Evolutionary conservation across 2,113 vertebrate species (phyloP), one percentile per base, ranked within the genome.

Genomic region (Murina feae): DNA sequence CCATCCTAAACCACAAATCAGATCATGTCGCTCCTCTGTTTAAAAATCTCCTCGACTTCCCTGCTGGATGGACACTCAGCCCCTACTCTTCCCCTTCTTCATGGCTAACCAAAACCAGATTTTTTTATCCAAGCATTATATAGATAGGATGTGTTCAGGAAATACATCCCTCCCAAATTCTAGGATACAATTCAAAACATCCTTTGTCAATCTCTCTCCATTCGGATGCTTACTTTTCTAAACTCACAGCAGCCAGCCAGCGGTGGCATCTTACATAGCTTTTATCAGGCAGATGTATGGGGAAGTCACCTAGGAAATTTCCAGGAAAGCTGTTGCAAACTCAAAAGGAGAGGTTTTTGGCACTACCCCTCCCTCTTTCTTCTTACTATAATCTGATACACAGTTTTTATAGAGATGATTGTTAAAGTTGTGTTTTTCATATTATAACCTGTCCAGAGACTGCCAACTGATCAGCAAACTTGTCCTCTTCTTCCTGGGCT

Each of bases 1-100:
- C 4, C 37, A 89, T 65, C 60, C 35, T 66, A 91, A 96, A 71
- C 51, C 39, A 89, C 69, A 95, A 93, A 93, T 93, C 75, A 89
- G 42, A 55, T 90, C 53, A 92, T 49, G 42, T 90, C 82, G 69
- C 18, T 85, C 14, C 4, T 35, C 84, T 86, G 44, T 39, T 92
- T 74, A 95, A 95, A 86, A 75, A 86, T 47, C 21, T 71, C 37
- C 80, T 92, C 72, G 23, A 14, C 30, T 82, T 94, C 86, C 47
- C 83, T 72, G 18, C 9, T 79, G 60, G 53, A 92, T 49, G 16
- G 82, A 23, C 53, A 28, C n/a, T 92, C n/a, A 81, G 55, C 7
- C 23, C 44, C 28, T 25, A 65, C 84, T 76, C 39, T 53, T 83
- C 9, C 7, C 28, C 35, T 55, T 94, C 13, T 58, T 69, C 21